Conservation (phyloP, 2,797 vertebrate species). For the Remorina albescens region DNA sequence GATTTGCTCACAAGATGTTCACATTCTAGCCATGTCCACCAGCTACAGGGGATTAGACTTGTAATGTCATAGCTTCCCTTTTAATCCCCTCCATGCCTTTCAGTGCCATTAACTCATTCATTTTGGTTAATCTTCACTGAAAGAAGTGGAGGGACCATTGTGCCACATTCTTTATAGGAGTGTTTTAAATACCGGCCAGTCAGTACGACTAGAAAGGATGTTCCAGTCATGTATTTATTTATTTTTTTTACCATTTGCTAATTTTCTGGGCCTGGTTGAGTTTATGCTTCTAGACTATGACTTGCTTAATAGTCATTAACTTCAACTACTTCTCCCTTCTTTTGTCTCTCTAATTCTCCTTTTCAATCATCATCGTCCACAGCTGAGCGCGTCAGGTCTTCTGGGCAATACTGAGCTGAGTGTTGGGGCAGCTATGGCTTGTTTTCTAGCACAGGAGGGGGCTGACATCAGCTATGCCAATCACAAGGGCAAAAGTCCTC, state of each 20-base stretch:
- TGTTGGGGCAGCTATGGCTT: constrained; percentile 90
- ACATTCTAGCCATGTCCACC: constrained; percentile 2
- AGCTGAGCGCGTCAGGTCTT: constrained; percentile 91
- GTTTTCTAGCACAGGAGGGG: constrained; percentile 94
- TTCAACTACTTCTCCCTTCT: background rate
- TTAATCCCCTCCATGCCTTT: constrained; percentile 9
- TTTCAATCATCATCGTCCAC: background rate
- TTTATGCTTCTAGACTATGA: background rate
- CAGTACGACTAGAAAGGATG: constrained; percentile 65
- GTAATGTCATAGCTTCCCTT: constrained; percentile 3
- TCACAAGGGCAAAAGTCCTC: constrained; percentile 93
- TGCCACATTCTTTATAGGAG: constrained; percentile 21
- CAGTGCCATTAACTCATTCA: background rate
- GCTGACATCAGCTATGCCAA: constrained; percentile 95
- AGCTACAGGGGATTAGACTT: background rate
- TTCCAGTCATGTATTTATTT: constrained; percentile 32
- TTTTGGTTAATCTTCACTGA: constrained; percentile 10
- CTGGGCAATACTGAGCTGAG: constrained; percentile 90
- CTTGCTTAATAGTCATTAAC: background rate
- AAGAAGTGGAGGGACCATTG: background rate
- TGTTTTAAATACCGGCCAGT: constrained; percentile 12
- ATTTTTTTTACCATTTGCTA: background rate
- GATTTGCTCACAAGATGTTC: background rate
- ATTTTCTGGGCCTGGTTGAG: background rate
- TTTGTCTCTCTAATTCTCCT: constrained; percentile 27